Base-by-base conservation (phyloP, 2,113 vertebrate species). In the Vireo altiloquus region DNA sequence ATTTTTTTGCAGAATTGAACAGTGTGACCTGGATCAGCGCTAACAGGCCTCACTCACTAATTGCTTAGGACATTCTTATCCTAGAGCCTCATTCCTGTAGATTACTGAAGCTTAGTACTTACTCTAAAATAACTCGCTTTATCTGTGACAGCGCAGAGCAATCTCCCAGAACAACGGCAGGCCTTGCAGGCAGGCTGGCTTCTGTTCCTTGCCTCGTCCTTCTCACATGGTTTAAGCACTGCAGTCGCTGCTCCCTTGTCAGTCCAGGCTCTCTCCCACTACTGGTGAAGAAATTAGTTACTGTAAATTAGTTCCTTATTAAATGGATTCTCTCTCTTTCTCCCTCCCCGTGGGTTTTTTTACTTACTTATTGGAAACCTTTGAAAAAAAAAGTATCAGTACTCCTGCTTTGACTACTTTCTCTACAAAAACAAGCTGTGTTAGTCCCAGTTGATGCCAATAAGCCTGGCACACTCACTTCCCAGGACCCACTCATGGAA, bases 31-130 rank as follows among this genome's bases (percentile, higher is more conserved):
- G 35, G 72, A 63, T 91, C 81, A 87, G 81, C 8, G 14, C 69
- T 15, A 53, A 59, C 42, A 59, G 33, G 60, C 69, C 76, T 35
- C 10, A 23, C 54, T 65, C 81, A 22, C 61, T 75, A 75, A 94
- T 71, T 52, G 33, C 52, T 71, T 20, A 8, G 23, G 77, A 71
- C 74, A 46, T 59, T 63, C 75, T 94, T 81, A 87, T 66, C 65
- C 56, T 35, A 37, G 20, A 75, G 69, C 47, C 44, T 84, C 64
- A n/a, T 47, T 89, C 52, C 21, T 87, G 65, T 31, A 82, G 68
- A 54, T 87, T 74, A 81, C 54, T 54, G 68, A 70, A 80, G 76
- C 72, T 92, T 69, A 82, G 76, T 54, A 21, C 56, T 81, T 56
- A 56, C 84, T 91, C 79, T 21, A 74, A 69, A 84, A 40, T 61